phyloP scores from a whole-genome alignment of 2,113 vertebrate genomes.

The Rhadina sibilatrix region DNA sequence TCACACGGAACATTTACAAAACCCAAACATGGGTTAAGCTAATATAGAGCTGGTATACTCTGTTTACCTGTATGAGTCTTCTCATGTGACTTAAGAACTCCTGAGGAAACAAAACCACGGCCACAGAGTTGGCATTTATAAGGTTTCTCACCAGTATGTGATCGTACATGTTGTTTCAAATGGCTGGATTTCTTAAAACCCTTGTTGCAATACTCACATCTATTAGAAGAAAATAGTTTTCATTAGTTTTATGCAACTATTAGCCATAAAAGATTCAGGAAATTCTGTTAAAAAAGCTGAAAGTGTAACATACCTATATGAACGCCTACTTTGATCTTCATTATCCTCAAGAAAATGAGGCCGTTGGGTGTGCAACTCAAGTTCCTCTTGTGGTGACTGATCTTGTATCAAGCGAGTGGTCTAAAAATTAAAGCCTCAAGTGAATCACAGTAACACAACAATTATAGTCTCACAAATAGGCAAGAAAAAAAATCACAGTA shows the following conservation, averaged over 20 bases:
- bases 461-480: not conserved
- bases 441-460: not conserved
- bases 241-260: not conserved
- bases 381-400: constrained; percentile 76
- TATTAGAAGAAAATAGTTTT: constrained; percentile 49
- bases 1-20: not conserved
- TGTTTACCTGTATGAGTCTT: constrained; percentile 94
- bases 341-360: constrained; percentile 86
- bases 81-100: constrained; percentile 95
- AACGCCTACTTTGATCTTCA: constrained; percentile 88
- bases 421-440: constrained; percentile 67
- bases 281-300: not conserved
- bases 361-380: constrained; percentile 80
- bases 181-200: constrained; percentile 98
- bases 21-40: not conserved
- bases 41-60: not conserved
- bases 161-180: constrained; percentile 94
- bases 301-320: constrained; percentile 81
- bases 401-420: constrained; percentile 87
- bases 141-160: constrained; percentile 96
- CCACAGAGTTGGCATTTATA: constrained; percentile 91
- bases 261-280: not conserved
- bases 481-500: not conserved
- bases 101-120: constrained; percentile 91
- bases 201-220: constrained; percentile 91